phyloP scores from a whole-genome alignment of 2,797 vertebrate species.

The Melanotaenia maccullochi region DNA sequence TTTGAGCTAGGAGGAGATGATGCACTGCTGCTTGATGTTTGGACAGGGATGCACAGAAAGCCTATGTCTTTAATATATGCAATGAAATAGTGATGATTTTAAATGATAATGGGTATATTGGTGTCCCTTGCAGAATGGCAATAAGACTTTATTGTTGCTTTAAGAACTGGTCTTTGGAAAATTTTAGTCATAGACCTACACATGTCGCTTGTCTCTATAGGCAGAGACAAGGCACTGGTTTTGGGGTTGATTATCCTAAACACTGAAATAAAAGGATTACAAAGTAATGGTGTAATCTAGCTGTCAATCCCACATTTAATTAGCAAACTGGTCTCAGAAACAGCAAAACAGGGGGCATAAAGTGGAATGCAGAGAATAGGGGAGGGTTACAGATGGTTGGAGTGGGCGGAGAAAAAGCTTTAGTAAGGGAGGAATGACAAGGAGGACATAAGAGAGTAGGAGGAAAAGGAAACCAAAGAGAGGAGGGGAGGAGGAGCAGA shows the following conservation, averaged over 20 bases:
- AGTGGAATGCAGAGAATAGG: conserved; percentile 10
- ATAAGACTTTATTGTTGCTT: conserved; percentile 55
- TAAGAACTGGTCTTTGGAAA: conserved; percentile 35
- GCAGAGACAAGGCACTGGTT: conserved; percentile 35
- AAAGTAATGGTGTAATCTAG: conserved; percentile 74
- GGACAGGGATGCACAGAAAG: conserved; percentile 23
- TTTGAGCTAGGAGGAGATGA: conserved; percentile 35
- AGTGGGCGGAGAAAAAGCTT: conserved; percentile 27
- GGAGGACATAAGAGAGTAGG: conserved; percentile 44
- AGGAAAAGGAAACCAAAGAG: conserved; percentile 58
- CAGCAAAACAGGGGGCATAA: conserved; percentile 16
- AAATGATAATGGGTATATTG: conserved; percentile 44
- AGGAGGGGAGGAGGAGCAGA: conserved; percentile 31
- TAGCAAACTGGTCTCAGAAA: conserved; percentile 65
- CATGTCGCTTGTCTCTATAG: conserved; percentile 21
- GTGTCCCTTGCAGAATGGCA: conserved; percentile 36
- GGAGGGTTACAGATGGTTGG: conserved; percentile 28
- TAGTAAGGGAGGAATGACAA: conserved; percentile 35
- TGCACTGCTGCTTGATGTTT: conserved; percentile 22
- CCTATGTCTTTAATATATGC: conserved; percentile 19
- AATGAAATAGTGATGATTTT: conserved; percentile 28
- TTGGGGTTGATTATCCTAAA: conserved; percentile 70
- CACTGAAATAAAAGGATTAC: conserved; percentile 82
- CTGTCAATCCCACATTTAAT: conserved; percentile 79
- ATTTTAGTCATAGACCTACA: conserved; percentile 37